phyloP scores from a whole-genome alignment of 2,113 vertebrate species.

The Abramis brama region DNA sequence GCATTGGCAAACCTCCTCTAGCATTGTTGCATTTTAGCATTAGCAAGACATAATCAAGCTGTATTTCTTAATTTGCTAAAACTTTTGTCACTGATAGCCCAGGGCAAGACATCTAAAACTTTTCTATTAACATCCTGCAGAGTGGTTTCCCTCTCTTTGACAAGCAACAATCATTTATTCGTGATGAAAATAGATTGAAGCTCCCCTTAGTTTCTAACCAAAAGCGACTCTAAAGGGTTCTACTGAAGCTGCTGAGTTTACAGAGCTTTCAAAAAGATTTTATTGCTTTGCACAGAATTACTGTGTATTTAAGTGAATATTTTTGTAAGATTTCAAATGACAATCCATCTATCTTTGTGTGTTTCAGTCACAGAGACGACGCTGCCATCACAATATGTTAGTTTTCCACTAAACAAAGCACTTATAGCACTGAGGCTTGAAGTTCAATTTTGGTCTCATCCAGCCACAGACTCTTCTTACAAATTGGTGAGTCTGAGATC shows the following conservation, averaged over 20 bases:
- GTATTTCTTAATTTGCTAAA: conserved; percentile 5
- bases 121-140: conserved; percentile 24
- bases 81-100: conserved; percentile 9
- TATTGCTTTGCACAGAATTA: neutral
- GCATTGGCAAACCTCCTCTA: neutral
- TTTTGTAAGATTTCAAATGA: neutral
- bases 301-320: neutral
- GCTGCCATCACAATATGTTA: neutral
- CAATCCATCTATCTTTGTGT: neutral
- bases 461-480: neutral
- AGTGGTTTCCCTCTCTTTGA: neutral
- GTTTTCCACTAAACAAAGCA: conserved; percentile 22
- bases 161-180: conserved; percentile 7
- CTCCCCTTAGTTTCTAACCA: neutral
- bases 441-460: conserved; percentile 21
- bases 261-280: no score
- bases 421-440: neutral
- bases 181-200: conserved; percentile 11
- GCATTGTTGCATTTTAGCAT: neutral
- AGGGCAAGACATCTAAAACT: neutral
- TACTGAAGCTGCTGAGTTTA: neutral
- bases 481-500: conserved; percentile 14
- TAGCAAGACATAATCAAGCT: neutral
- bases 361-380: neutral
- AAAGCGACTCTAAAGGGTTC: neutral